Percentiles rank a stretch among this genome's conserved stretches.
phyloP scores from a whole-genome alignment of 64 coral and sea anemone genomes.

The Montipora foliosa region DNA sequence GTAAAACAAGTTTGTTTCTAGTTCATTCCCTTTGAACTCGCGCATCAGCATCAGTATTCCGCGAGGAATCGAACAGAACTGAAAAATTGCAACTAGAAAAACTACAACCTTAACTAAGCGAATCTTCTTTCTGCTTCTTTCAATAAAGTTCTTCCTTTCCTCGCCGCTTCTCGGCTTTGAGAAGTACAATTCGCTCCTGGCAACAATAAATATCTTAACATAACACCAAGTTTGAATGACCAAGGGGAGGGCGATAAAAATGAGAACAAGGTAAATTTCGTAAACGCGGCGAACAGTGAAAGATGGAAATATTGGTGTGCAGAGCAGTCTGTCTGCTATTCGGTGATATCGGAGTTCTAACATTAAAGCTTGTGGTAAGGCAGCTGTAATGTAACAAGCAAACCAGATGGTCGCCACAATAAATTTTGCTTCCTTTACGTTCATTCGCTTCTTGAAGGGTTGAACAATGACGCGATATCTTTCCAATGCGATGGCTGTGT shows the following conservation, averaged over 20 bases:
- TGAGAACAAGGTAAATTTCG: conserved; percentile 64
- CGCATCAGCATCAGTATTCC: conserved; percentile 77
- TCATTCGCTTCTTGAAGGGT: conserved; percentile 77
- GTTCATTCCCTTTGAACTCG: conserved; percentile 44
- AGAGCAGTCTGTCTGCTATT: not conserved
- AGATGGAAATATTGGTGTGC: conserved; percentile 40
- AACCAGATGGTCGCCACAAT: conserved; percentile 69
- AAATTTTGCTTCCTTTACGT: conserved; percentile 50
- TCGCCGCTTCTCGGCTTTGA: conserved; percentile 24
- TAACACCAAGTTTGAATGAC: conserved; percentile 83
- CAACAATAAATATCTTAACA: conserved; percentile 36
- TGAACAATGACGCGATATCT: conserved; percentile 85
- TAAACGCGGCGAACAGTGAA: conserved; percentile 48
- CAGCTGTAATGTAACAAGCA: conserved; percentile 69
- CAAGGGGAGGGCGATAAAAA: conserved; percentile 69
- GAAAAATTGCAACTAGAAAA: conserved; percentile 79
- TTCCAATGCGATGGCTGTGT: conserved; percentile 84
- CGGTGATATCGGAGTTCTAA: not conserved
- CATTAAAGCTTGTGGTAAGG: conserved; percentile 58
- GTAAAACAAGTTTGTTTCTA: conserved; percentile 30
- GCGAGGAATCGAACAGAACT: conserved; percentile 82
- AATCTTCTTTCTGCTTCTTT: conserved; percentile 33
- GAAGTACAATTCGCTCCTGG: conserved; percentile 42
- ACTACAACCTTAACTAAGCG: conserved; percentile 81
- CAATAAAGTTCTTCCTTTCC: conserved; percentile 10